phyloP scores from a whole-genome alignment of 2,797 vertebrate species.

The Mastacembelus armatus region DNA sequence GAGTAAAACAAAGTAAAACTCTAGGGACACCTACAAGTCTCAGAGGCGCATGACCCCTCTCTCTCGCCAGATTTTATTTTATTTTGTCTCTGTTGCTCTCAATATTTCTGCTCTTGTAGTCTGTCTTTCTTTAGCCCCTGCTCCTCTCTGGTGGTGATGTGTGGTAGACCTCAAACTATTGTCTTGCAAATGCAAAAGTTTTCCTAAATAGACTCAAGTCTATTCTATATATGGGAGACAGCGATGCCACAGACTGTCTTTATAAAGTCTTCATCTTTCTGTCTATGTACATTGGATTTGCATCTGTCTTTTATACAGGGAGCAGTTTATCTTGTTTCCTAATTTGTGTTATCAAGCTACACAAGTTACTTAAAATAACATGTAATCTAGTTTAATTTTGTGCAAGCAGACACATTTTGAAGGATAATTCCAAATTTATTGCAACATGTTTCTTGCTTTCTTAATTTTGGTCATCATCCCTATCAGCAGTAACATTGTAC shows the following conservation, averaged over 20 bases:
- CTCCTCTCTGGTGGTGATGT: conserved; percentile 65
- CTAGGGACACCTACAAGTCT: conserved; percentile 61
- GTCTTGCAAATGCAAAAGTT: conserved; percentile 75
- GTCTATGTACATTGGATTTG: conserved; percentile 41
- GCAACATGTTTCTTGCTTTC: not conserved
- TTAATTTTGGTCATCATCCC: not conserved
- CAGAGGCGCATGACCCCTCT: conserved; percentile 50
- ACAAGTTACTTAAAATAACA: conserved; percentile 26
- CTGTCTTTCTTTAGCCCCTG: conserved; percentile 57
- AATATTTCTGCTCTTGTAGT: conserved; percentile 27
- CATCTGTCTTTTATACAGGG: conserved; percentile 41
- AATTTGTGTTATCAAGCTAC: conserved; percentile 24
- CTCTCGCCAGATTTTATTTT: conserved; percentile 26
- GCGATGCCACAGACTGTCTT: conserved; percentile 44
- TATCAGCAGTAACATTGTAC: not conserved
- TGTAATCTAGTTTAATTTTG: conserved; percentile 3
- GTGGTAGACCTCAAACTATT: conserved; percentile 79
- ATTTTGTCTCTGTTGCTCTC: conserved; percentile 37
- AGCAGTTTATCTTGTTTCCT: conserved; percentile 31
- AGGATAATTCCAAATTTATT: not conserved
- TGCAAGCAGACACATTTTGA: not conserved
- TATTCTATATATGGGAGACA: conserved; percentile 70
- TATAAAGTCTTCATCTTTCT: conserved; percentile 46
- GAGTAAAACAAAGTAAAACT: conserved; percentile 68
- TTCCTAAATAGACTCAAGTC: conserved; percentile 66